A percentile compares a stretch with the other conserved stretches of the same genome.
phyloP scores from a whole-genome alignment of 2,113 vertebrate genomes.

The Phaethon lepturus region DNA sequence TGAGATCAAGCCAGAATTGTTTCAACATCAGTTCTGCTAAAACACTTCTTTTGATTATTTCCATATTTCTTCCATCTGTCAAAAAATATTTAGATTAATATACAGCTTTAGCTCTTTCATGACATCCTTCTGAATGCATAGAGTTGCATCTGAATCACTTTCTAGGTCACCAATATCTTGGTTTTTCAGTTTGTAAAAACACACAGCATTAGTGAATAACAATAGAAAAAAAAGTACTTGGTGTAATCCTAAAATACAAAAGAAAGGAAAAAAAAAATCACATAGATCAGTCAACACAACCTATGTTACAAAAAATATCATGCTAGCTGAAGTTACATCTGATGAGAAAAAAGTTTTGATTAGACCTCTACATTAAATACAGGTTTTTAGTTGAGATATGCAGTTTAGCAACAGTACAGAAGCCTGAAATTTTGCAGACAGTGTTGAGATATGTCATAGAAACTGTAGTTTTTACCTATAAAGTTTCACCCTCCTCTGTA shows the following conservation, averaged over 20 bases:
- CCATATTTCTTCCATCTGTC: not conserved
- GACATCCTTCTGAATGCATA: not conserved
- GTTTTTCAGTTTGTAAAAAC: not conserved
- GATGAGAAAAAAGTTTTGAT: not conserved
- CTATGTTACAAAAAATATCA: not conserved
- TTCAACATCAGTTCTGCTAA: not conserved
- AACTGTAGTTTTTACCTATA: not conserved
- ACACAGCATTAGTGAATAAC: not conserved
- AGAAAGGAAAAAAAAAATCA: not conserved
- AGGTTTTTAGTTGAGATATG: not conserved
- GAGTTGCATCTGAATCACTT: not conserved
- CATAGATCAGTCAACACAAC: fast-evolving
- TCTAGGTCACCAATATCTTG: not conserved
- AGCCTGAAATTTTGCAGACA: not conserved
- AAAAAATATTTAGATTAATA: not conserved
- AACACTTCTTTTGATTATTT: not conserved
- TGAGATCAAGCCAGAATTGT: not conserved
- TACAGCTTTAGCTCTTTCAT: not conserved
- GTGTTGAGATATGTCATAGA: fast-evolving
- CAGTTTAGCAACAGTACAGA: not conserved
- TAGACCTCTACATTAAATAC: not conserved
- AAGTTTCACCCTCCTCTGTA: not conserved
- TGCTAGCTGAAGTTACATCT: not conserved
- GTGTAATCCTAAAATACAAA: not conserved
- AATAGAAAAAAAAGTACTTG: not conserved